These are phyloP conservation scores for Cotesia glomerata DNA, from an alignment of 1,140 invertebrate genomes.

Conservation along the genomic window DNA sequence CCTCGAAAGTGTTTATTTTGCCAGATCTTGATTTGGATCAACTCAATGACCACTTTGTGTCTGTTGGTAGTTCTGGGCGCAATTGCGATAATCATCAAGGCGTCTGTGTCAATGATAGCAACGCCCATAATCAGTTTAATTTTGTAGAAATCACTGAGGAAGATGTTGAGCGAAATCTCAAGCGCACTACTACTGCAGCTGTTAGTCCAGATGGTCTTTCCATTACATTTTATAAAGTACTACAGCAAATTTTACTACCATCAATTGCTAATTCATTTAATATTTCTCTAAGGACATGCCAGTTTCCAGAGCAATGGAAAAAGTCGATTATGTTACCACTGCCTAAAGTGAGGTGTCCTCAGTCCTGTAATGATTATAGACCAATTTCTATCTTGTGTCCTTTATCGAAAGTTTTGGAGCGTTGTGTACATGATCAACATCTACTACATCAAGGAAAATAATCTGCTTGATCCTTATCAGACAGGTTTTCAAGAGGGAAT, in stretches of 20 bases:
- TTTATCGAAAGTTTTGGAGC: constrained; percentile 26
- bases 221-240: neutral
- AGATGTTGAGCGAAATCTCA: neutral
- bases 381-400: constrained; percentile 16
- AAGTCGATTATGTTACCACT: neutral
- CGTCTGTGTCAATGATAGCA: neutral
- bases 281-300: neutral
- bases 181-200: neutral
- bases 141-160: neutral
- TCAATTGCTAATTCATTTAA: neutral
- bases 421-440: constrained; percentile 8
- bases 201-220: constrained; percentile 1
- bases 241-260: neutral
- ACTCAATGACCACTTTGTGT: neutral
- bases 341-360: neutral
- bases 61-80: neutral
- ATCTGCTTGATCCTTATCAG: too few relatives aligned
- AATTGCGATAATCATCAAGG: too few relatives aligned
- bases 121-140: neutral
- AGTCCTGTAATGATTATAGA: constrained; percentile 13
- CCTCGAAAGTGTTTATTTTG: neutral
- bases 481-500: too few relatives aligned
- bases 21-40: neutral
- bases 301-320: neutral
- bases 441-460: too few relatives aligned